Conservation (phyloP, 1,140 invertebrate species). For the Drosophila yakuba region DNA sequence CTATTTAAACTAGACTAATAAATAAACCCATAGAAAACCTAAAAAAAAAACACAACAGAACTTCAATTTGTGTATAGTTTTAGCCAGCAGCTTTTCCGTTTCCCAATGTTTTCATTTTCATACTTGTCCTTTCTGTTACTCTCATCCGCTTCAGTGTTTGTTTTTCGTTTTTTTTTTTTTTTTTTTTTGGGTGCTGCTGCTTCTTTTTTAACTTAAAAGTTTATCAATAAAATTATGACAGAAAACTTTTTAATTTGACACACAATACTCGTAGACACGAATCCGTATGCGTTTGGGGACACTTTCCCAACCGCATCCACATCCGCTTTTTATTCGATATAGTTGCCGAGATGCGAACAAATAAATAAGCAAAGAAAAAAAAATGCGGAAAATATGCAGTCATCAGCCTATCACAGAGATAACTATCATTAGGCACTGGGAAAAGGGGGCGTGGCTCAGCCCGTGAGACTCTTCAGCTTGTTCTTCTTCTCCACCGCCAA, state of each 20-base stretch:
- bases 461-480: constrained; percentile 67
- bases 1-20: not conserved
- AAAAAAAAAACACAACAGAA: not conserved
- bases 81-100: not conserved
- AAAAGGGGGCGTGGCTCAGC: constrained; percentile 34
- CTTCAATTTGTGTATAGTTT: not conserved
- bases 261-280: constrained; percentile 57
- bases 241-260: constrained; percentile 83
- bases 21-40: not conserved
- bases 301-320: constrained; percentile 1
- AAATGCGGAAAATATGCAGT: constrained; percentile 3
- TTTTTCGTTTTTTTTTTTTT: constrained; percentile 7
- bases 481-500: constrained; percentile 77
- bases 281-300: constrained; percentile 47
- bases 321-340: constrained; percentile 38
- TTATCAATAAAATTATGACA: constrained; percentile 83
- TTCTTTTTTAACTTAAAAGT: constrained; percentile 59
- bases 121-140: not conserved
- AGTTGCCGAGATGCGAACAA: not conserved
- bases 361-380: constrained; percentile 42
- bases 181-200: constrained; percentile 7
- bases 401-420: constrained; percentile 49
- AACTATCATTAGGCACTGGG: constrained; percentile 39
- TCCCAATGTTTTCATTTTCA: constrained; percentile 10
- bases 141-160: constrained; percentile 43